Evolutionary conservation across 2,113 vertebrate species (phyloP).

Genomic region (Pangasianodon hypophthalmus): DNA sequence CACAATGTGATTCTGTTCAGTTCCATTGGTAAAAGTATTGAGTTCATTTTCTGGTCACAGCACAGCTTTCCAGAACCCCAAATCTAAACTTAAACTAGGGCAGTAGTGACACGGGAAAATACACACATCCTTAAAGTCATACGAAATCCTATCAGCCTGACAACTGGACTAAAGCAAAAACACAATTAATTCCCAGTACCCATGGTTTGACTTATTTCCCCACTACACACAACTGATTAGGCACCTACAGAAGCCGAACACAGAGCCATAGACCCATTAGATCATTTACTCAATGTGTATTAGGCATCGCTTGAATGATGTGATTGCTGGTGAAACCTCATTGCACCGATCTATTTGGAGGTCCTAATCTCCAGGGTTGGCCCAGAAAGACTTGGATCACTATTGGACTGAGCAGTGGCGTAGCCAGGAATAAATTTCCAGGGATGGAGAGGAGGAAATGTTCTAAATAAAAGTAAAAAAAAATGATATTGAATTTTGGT

Average conservation of each 20-base stretch:
- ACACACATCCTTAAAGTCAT: background rate
- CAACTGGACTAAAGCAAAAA: conserved; percentile 5
- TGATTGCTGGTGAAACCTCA: conserved; percentile 66
- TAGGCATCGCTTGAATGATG: conserved; percentile 64
- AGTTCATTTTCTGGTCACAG: conserved; percentile 6
- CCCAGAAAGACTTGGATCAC: conserved; percentile 63
- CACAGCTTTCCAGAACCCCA: background rate
- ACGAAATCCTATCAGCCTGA: background rate
- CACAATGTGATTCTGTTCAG: background rate
- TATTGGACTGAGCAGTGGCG: conserved; percentile 45
- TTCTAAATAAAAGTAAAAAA: background rate
- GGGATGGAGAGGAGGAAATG: background rate
- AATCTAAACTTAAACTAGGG: background rate
- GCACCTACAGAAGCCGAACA: conserved; percentile 61
- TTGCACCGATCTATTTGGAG: conserved; percentile 62
- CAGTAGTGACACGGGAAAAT: background rate
- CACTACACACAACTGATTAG: conserved; percentile 61
- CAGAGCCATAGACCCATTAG: conserved; percentile 55
- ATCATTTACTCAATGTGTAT: conserved; percentile 61
- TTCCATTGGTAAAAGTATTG: background rate
- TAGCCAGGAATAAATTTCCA: background rate
- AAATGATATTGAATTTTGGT: background rate
- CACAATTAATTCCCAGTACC: conserved; percentile 40
- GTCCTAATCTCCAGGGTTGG: conserved; percentile 60
- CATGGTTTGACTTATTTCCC: conserved; percentile 60